phyloP scores from a whole-genome alignment of 1,140 invertebrate genomes.

The Phocides pigmalion region DNA sequence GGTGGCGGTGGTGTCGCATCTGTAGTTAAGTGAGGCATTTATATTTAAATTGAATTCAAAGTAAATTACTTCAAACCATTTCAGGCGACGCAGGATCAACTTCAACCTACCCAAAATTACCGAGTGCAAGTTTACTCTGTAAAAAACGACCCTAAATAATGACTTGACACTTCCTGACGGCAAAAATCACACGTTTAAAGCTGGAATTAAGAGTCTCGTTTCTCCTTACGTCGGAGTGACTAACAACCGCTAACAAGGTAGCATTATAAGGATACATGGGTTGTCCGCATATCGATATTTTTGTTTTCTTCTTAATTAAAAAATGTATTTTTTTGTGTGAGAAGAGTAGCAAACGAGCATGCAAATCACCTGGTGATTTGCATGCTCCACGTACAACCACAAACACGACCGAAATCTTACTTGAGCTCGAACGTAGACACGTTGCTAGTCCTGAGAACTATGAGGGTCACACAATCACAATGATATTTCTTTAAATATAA shows the following conservation, averaged over 20 bases:
- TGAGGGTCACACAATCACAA: no score
- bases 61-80: slow-evolving; percentile 1
- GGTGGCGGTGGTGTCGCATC: no score
- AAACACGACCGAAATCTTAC: no score
- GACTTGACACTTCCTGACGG: slow-evolving; percentile 71
- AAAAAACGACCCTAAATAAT: slow-evolving; percentile 70
- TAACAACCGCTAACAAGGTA: slow-evolving; percentile 76
- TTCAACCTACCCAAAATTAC: slow-evolving; percentile 46
- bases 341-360: no score
- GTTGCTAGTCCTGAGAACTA: no score
- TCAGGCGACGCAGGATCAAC: slow-evolving; percentile 4
- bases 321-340: not conserved
- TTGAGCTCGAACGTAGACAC: no score
- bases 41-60: not conserved
- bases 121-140: slow-evolving; percentile 50
- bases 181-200: slow-evolving; percentile 77
- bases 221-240: slow-evolving; percentile 61
- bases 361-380: no score
- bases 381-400: no score
- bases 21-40: no score
- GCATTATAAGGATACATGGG: slow-evolving; percentile 63
- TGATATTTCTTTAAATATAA: no score
- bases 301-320: not conserved
- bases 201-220: slow-evolving; percentile 72
- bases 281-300: slow-evolving; percentile 52